These are phyloP conservation scores for Lobophora halterata DNA, from an alignment of 2,888 invertebrate species.

Conservation along the genomic window DNA sequence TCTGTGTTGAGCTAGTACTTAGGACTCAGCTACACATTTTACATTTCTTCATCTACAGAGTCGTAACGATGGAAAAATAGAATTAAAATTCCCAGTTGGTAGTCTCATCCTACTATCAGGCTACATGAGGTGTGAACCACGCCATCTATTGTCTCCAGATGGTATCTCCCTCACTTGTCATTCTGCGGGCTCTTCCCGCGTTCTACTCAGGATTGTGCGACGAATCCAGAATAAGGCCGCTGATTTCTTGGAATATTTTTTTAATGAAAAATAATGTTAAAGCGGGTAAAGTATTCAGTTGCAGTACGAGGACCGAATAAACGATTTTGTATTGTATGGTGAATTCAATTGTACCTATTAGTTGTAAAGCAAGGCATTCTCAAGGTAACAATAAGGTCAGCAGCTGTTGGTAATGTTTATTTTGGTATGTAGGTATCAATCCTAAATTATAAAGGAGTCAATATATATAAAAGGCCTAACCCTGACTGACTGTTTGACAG, in stretches of 20 bases:
- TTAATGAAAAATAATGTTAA: constrained; percentile 56
- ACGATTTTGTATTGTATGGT: constrained; percentile 30
- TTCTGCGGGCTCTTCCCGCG: constrained; percentile 38
- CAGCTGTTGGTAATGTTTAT: too few species aligned
- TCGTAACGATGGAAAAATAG: too few species aligned
- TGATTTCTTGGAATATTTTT: constrained; percentile 32
- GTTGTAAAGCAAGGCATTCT: too few species aligned
- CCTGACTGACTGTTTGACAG: too few species aligned
- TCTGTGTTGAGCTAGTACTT: too few species aligned
- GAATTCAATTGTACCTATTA: constrained; percentile 1
- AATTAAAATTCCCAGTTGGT: constrained; percentile 10
- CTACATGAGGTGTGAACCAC: constrained; percentile 35
- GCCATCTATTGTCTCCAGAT: constrained; percentile 48
- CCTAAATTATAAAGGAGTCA: too few species aligned
- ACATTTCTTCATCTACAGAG: too few species aligned
- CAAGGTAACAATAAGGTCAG: too few species aligned
- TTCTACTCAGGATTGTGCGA: constrained; percentile 43
- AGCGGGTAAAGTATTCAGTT: constrained; percentile 53
- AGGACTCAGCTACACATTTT: too few species aligned
- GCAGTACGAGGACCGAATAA: constrained; percentile 42
- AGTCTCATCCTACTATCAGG: too few species aligned
- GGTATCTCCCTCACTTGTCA: constrained; percentile 49
- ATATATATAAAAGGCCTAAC: too few species aligned
- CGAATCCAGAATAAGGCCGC: constrained; percentile 58
- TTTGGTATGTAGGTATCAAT: too few species aligned